Evolutionary conservation across 1,140 invertebrate species (phyloP).

Genomic region (Ips nitidus): DNA sequence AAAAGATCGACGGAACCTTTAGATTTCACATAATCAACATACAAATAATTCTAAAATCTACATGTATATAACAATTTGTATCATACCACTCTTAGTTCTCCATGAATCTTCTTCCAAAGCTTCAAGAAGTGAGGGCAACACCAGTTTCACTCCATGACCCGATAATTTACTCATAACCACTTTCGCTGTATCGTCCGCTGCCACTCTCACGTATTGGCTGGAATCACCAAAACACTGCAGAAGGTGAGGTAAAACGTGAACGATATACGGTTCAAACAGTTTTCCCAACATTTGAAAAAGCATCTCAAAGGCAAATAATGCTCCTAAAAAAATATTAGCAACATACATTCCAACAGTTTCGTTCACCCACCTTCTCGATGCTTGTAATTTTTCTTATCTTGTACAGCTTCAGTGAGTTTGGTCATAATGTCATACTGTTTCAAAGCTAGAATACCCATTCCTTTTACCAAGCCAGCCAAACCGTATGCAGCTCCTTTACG

Average conservation of each 20-base stretch:
- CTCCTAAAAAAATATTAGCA: slow-evolving; percentile 59
- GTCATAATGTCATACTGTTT: slow-evolving; percentile 97
- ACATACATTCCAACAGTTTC: background rate
- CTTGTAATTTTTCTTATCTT: slow-evolving; percentile 95
- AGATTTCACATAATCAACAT: background rate
- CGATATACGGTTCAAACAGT: slow-evolving; percentile 98
- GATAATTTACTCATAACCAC: slow-evolving; percentile 96
- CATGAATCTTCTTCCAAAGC: slow-evolving; percentile 97
- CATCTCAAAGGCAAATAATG: slow-evolving; percentile 97
- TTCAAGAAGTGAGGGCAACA: slow-evolving; percentile 86
- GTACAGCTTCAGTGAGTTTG: slow-evolving; percentile 89
- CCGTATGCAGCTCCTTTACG: slow-evolving; percentile 89
- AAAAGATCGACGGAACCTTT: slow-evolving; percentile 77
- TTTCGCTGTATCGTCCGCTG: slow-evolving; percentile 92
- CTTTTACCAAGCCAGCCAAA: slow-evolving; percentile 88
- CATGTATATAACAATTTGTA: background rate
- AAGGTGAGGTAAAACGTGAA: slow-evolving; percentile 93
- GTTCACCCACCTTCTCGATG: slow-evolving; percentile 75
- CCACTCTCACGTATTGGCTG: slow-evolving; percentile 87
- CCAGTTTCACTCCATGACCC: slow-evolving; percentile 95
- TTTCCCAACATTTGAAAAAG: slow-evolving; percentile 92
- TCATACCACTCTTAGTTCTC: slow-evolving; percentile 91
- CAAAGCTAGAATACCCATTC: slow-evolving; percentile 91
- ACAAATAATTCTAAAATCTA: background rate
- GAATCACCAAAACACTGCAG: slow-evolving; percentile 94